Base-by-base conservation (phyloP, 2,888 invertebrate species). In the Drosophila fulvimacula region DNA sequence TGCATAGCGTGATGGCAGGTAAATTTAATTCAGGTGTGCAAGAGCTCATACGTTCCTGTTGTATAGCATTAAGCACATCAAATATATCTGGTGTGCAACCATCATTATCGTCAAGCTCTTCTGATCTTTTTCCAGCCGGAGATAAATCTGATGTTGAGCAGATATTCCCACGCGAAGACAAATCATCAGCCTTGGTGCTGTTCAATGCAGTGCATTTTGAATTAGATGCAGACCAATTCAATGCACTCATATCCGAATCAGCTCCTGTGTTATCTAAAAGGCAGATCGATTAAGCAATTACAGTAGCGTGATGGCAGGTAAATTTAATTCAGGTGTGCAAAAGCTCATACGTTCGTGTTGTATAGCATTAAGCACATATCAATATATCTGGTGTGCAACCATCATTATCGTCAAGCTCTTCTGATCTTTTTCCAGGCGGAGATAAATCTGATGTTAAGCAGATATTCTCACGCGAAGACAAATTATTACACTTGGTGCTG, bases 21-120 rank as follows among this genome's bases (percentile, higher is more conserved):
- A 59, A 41, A 27, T 44, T 52, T 19, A 60, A 24, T 2, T 52
- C 56, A 6, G 52, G 39, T 2, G 39, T 34, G n/a, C 24, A 36
- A 2, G 69, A 46, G 13, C 27, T 34, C 1, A 19, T 10, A 5
- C 39, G 30, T 1, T 36, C 24, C 21, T 48, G 44, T 11, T 27
- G 9, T 17, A 36, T 48, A 44, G 0, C 41, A 10, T 21, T 24
- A 7, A 70, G 46, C 27, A 64, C 17, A 41, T 83, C 81, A 21
- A 81, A 71, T 21, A 75, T 44, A 41, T 89, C 87, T 24, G 84
- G 89, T 5, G 89, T 88, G 44, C 66, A 71, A 6, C 65, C 68
- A 1, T 51, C 66, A 17, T 63, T n/a, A n/a, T n/a, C 38, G 41
- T 39, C 38, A 2, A 13, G 19, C 4, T 21, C 51, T 1, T 41